Evolutionary conservation across 2,888 invertebrate genomes (phyloP).

Genomic region (Drosophila austrosaltans): DNA sequence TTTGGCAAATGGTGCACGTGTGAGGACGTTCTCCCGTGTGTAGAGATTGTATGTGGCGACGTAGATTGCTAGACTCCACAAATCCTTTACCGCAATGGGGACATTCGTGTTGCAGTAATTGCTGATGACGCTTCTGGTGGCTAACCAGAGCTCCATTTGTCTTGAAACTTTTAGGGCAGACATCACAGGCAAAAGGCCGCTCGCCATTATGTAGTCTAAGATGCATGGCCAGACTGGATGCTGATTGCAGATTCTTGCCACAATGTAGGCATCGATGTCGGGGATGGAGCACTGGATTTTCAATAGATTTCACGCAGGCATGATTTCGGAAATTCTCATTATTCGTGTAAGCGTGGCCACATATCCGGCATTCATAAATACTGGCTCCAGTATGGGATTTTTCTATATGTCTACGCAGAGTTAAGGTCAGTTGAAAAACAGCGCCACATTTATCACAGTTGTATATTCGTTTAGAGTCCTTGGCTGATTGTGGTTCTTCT

Average conservation of each 20-base stretch:
- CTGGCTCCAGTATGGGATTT: constrained; percentile 34
- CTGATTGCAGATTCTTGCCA: constrained; percentile 63
- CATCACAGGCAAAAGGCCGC: constrained; percentile 76
- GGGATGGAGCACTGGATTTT: not conserved
- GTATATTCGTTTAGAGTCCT: not conserved
- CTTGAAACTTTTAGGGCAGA: constrained; percentile 79
- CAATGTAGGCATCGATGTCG: constrained; percentile 67
- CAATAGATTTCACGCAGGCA: constrained; percentile 25
- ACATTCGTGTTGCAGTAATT: constrained; percentile 65
- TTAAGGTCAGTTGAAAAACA: constrained; percentile 70
- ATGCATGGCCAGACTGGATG: constrained; percentile 73
- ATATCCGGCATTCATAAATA: constrained; percentile 54
- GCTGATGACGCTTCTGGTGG: constrained; percentile 76
- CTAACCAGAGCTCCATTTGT: constrained; percentile 75
- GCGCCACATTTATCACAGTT: constrained; percentile 79
- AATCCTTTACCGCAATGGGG: constrained; percentile 75
- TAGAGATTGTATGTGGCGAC: constrained; percentile 73
- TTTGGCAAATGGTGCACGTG: constrained; percentile 75
- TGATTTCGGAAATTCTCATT: constrained; percentile 40
- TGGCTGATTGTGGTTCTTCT: not conserved
- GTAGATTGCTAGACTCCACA: constrained; percentile 78
- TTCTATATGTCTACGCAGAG: constrained; percentile 75
- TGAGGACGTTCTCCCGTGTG: constrained; percentile 81
- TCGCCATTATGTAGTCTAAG: constrained; percentile 80
- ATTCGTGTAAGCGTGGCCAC: constrained; percentile 54